Base-by-base conservation (phyloP, 2,888 invertebrate genomes). In the Euplexia lucipara region DNA sequence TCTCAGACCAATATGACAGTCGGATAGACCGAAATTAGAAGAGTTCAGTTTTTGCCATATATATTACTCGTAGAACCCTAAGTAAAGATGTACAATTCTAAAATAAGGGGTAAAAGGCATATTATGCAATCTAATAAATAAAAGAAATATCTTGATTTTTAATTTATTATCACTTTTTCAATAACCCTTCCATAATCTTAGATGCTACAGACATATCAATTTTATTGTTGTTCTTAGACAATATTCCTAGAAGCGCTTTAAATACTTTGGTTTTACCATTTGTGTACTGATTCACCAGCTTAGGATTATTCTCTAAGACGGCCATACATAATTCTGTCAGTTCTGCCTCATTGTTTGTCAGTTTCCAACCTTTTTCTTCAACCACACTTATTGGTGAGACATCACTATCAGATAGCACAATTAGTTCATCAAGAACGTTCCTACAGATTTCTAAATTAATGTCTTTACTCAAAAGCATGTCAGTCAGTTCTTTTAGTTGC, bases 181-280 rank as follows among this genome's bases (percentile, higher is more conserved):
- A 94, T 82, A 97, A 88, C 83, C 96, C 92, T 88, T 97, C 96
- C 90, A 98, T 92, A 82, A 96, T 96, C 81, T 93, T 90, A 57
- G 96, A 91, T 70, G 96, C 97, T 83, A 95, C 82, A 66, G 94
- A 92, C 97, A 97, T 97, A 86, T 98, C 96, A 41, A 97, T 96
- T 86, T 96, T 96, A 83, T 96, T 95, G 18, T 96, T 89, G 47
- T 92, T 91, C 82, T 96, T 96, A 59, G 95, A 95, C 56, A 97
- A 92, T 83, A 96, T 92, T 14, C 96, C 97, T 67, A 97, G 87
- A 67, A 98, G 95, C 34, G 96, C 96, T 82, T 96, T 96, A 49
- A 97, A 96, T 9, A 97, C 96, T 92, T 97, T 97, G 0, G 88
- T 89, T 91, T 98, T 98, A 6, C 98, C 98, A 10, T 91, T 92